Conservation (phyloP, 1,140 invertebrate species). For the Bactericera cockerelli region DNA sequence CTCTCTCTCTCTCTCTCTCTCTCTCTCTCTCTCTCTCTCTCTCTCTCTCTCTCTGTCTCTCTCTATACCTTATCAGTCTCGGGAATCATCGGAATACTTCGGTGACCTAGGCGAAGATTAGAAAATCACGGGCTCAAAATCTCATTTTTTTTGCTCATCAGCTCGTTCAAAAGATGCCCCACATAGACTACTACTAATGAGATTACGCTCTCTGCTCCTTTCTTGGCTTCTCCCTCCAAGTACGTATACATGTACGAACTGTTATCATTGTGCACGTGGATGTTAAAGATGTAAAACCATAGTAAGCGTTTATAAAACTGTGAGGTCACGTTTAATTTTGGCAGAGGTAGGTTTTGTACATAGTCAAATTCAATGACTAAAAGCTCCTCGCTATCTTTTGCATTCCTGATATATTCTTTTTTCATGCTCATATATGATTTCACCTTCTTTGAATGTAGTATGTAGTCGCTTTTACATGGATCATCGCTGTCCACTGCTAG, state of each 20-base stretch:
- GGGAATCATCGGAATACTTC: too few species aligned
- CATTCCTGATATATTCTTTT: background rate
- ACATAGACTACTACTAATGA: too few species aligned
- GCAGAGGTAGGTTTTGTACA: slow-evolving; percentile 15
- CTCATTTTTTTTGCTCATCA: too few species aligned
- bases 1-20: too few species aligned
- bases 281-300: slow-evolving; percentile 17
- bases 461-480: slow-evolving; percentile 9
- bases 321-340: slow-evolving; percentile 11
- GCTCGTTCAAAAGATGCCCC: too few species aligned
- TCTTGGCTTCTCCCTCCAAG: slow-evolving; percentile 12
- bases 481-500: slow-evolving; percentile 6
- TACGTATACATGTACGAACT: slow-evolving; percentile 12
- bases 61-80: too few species aligned
- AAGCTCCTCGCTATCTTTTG: background rate
- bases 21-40: too few species aligned
- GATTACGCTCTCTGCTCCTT: slow-evolving; percentile 12
- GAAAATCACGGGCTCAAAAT: too few species aligned
- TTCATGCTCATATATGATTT: background rate
- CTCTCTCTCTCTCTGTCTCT: too few species aligned
- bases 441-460: slow-evolving; percentile 12
- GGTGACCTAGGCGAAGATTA: too few species aligned
- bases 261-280: slow-evolving; percentile 15
- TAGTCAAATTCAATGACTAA: slow-evolving; percentile 19
- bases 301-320: slow-evolving; percentile 18